Conservation (phyloP, 2,888 invertebrate species). For the Meiosimyza decipiens region DNA sequence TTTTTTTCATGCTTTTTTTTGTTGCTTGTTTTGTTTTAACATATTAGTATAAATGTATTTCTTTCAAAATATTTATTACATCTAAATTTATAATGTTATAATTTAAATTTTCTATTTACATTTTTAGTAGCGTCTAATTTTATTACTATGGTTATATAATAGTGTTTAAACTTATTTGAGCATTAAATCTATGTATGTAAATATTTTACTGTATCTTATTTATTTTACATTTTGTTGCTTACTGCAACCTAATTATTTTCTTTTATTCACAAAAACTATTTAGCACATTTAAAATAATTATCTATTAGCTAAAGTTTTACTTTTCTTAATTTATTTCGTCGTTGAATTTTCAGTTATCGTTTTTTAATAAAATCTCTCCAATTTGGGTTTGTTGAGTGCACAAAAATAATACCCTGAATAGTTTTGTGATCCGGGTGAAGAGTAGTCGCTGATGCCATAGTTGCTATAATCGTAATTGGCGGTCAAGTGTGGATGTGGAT, state of each 20-base stretch:
- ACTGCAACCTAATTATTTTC: neutral
- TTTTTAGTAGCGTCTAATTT: slow-evolving; percentile 4
- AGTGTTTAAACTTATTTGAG: slow-evolving; percentile 31
- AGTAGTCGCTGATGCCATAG: slow-evolving; percentile 63
- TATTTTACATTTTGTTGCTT: neutral
- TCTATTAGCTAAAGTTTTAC: slow-evolving; percentile 13
- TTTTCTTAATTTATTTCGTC: slow-evolving; percentile 13
- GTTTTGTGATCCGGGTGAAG: slow-evolving; percentile 65
- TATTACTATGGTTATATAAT: slow-evolving; percentile 7
- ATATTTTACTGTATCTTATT: slow-evolving; percentile 7
- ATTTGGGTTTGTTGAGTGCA: slow-evolving; percentile 65
- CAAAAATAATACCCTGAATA: slow-evolving; percentile 66
- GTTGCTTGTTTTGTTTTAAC: neutral
- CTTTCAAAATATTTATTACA: slow-evolving; percentile 6
- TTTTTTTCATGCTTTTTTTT: neutral
- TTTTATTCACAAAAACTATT: slow-evolving; percentile 17
- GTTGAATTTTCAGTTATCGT: slow-evolving; percentile 15
- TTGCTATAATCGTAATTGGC: slow-evolving; percentile 57
- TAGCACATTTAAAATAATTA: slow-evolving; percentile 24
- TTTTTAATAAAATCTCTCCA: slow-evolving; percentile 61
- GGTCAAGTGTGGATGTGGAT: slow-evolving; percentile 47
- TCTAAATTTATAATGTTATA: neutral
- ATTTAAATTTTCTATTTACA: slow-evolving; percentile 19
- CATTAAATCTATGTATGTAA: slow-evolving; percentile 28
- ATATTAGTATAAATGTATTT: neutral